Base-by-base conservation (phyloP, 2,888 invertebrate species). In the Aethes cnicana region DNA sequence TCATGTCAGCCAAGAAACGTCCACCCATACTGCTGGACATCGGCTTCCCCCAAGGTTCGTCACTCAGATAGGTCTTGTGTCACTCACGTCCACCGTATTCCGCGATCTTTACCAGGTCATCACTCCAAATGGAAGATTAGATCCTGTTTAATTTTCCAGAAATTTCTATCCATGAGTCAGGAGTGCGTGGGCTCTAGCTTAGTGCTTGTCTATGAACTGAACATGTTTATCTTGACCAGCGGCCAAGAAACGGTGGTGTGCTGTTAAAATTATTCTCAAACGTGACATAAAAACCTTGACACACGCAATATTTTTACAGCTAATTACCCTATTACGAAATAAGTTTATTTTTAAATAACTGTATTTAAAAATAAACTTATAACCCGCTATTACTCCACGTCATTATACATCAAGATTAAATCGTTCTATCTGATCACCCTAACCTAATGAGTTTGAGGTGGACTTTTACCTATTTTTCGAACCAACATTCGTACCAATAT, bases 201-300 rank as follows among this genome's bases (percentile, higher is more conserved):
- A 25, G 44, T 39, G 21, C 43, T 33, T 50, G 35, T 12, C 37
- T 39, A 39, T 16, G 17, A 43, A 43, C 35, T 25, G 17, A 43
- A 43, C 35, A 20, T 78, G 75, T 82, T 81, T 80, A 72, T 76
- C 66, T 84, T 84, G 83, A 80, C 61, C 61, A 48, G 36, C 37
- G 55, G 84, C 84, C 84, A 84, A 84, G 54, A 60, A 56, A 54
- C 25, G 42, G 17, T 18, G 39, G 33, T 47, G 52, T 28, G 16
- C 9, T 14, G 32, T 25, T 32, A 20, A 43, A 53, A 47, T 18
- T 55, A 53, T 53, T 47, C 42, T 43, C 30, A 55, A 12, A 25
- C 37, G 8, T 47, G 47, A 62, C 49, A 53, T 52, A 36, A 53
- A 57, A 57, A 57, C 75, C 76, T 72, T 78, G 78, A 73, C 73